Evolutionary conservation across 1,140 invertebrate species (phyloP).

Genomic region (Hirudo medicinalis): DNA sequence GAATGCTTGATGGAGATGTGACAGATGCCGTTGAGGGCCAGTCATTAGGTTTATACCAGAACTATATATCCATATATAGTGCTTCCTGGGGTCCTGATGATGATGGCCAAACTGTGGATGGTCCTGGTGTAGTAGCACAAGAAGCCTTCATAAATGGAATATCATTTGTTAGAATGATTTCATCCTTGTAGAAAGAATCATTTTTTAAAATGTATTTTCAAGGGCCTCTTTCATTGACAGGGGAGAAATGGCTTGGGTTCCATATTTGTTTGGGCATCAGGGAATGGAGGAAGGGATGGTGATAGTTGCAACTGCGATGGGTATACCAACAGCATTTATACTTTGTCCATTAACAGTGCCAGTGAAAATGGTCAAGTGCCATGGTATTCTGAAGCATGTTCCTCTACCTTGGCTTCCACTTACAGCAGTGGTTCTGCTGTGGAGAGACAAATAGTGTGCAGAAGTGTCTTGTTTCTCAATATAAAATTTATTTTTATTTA

Average conservation of each 20-base stretch:
- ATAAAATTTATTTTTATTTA: slow-evolving; percentile 30
- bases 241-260: slow-evolving; percentile 68
- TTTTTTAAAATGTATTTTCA: too few relatives aligned
- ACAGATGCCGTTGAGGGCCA: slow-evolving; percentile 93
- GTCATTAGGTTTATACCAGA: slow-evolving; percentile 77
- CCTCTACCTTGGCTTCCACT: slow-evolving; percentile 74
- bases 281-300: slow-evolving; percentile 67
- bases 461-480: too few relatives aligned
- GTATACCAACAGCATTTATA: slow-evolving; percentile 71
- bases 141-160: slow-evolving; percentile 59
- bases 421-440: slow-evolving; percentile 75
- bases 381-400: slow-evolving; percentile 48
- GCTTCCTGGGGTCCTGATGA: slow-evolving; percentile 82
- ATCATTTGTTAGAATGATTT: neutral
- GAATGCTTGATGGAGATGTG: slow-evolving; percentile 54
- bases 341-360: slow-evolving; percentile 70
- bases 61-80: slow-evolving; percentile 86
- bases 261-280: slow-evolving; percentile 83
- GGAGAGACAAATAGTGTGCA: slow-evolving; percentile 69
- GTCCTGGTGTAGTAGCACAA: slow-evolving; percentile 61
- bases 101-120: slow-evolving; percentile 72
- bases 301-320: slow-evolving; percentile 88
- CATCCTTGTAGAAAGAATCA: too few relatives aligned
- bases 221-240: slow-evolving; percentile 38
- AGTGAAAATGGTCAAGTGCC: slow-evolving; percentile 54